These are phyloP conservation scores for Sinocyclocheilus anshuiensis DNA, from an alignment of 2,113 vertebrate genomes.

Conservation along the genomic window DNA sequence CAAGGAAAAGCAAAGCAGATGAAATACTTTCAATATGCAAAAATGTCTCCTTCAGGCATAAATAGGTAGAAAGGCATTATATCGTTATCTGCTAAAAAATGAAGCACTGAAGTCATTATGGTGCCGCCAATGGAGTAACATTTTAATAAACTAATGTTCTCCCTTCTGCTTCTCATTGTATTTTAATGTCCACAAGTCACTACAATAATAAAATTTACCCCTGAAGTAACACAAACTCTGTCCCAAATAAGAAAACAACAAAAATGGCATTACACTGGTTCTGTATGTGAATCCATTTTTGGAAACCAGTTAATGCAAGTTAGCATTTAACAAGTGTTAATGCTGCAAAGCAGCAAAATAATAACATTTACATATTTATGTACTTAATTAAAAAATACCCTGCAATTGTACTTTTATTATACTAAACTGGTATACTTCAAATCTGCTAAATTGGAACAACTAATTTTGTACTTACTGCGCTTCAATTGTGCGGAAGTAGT, in stretches of 20 bases:
- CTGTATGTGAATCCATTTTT: conserved; percentile 22
- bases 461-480: too few relatives aligned
- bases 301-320: conserved; percentile 25
- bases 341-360: not conserved
- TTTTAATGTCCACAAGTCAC: conserved; percentile 64
- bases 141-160: conserved; percentile 65
- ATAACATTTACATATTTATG: too few relatives aligned
- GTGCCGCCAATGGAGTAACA: conserved; percentile 60
- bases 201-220: conserved; percentile 66
- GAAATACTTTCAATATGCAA: conserved; percentile 86
- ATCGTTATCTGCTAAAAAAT: conserved; percentile 78
- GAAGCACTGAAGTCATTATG: conserved; percentile 70
- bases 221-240: conserved; percentile 52
- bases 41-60: conserved; percentile 77
- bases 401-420: too few relatives aligned
- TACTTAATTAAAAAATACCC: too few relatives aligned
- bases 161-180: conserved; percentile 65
- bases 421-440: too few relatives aligned
- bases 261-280: conserved; percentile 62
- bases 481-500: too few relatives aligned
- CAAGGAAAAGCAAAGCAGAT: conserved; percentile 82
- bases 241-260: conserved; percentile 45
- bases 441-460: too few relatives aligned
- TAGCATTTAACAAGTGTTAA: not conserved
- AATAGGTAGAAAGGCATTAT: conserved; percentile 82